These are phyloP conservation scores for Lamellibrachia columna DNA, from an alignment of 2,888 invertebrate genomes.

Conservation along the genomic window DNA sequence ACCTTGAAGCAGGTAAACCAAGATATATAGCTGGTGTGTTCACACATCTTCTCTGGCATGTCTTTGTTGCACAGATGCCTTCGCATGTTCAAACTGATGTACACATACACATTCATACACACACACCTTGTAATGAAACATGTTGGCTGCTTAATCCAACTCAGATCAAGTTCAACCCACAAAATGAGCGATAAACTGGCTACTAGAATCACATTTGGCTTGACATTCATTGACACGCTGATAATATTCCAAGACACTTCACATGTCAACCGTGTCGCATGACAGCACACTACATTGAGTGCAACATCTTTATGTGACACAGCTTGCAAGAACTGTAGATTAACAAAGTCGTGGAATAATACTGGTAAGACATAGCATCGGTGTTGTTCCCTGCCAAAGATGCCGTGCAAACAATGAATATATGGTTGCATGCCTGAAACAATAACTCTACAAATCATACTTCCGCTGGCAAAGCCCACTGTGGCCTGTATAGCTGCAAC, in stretches of 20 bases:
- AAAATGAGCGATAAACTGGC: neutral
- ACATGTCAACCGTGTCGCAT: neutral
- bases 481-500: neutral
- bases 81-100: neutral
- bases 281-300: neutral
- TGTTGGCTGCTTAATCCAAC: neutral
- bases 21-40: neutral
- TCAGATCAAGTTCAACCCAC: neutral
- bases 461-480: too few relatives aligned
- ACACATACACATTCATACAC: neutral
- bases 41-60: neutral
- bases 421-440: too few relatives aligned
- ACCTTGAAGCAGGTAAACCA: neutral
- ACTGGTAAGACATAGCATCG: neutral
- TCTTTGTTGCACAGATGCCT: neutral
- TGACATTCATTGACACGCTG: neutral
- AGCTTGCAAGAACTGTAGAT: neutral
- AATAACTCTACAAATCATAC: neutral
- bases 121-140: neutral
- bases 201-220: conserved; percentile 10
- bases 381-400: neutral
- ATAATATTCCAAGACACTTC: conserved; percentile 10
- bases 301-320: neutral
- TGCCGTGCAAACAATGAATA: neutral
- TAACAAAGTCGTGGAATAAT: neutral